Evolutionary conservation across 2,797 vertebrate genomes (phyloP), one percentile per base, ranked within the genome.

Genomic region (Cygnus olor): DNA sequence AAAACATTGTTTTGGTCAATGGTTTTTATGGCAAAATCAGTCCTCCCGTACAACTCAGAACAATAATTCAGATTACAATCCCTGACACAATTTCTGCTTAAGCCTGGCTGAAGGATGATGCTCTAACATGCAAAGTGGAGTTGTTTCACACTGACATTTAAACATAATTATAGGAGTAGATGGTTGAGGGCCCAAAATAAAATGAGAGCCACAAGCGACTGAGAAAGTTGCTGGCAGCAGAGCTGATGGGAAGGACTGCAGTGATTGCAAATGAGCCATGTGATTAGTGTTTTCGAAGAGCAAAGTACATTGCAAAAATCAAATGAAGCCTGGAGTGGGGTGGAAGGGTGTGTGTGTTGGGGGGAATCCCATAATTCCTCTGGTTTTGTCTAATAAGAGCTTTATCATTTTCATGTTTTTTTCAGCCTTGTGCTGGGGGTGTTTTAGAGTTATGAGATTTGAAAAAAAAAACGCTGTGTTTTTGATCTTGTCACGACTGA

Each of bases 401-500:
- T 95, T 96, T 95, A 96, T 97, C 61, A 79, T 92, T 97, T 97
- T 89, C 82, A 69, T 6, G 42, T 93, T 95, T 63, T 63, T 22
- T 7, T 30, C 54, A 56, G 36, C 54, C 80, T 80, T 40, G 45
- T 86, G 85, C 82, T 84, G 76, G 76, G 63, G 65, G 27, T 96
- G 83, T 96, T 95, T 86, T 96, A 95, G 94, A 96, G 87, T 96
- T 97, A 96, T 64, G 70, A 97, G 96, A 97, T 98, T 98, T 98
- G 95, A 51, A 51, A 51, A 97, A n/a, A 97, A 97, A 96, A 97
- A 96, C 64, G 93, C 94, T 91, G 94, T 93, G 88, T 74, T 98
- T 98, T 98, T 98, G 91, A 98, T 98, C 97, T 98, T 97, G 92
- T 96, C 95, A 93, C 24, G 5, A 89, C 88, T 89, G 93, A 85